Conservation (phyloP, 2,113 vertebrate species). For the Phainopepla nitens region DNA sequence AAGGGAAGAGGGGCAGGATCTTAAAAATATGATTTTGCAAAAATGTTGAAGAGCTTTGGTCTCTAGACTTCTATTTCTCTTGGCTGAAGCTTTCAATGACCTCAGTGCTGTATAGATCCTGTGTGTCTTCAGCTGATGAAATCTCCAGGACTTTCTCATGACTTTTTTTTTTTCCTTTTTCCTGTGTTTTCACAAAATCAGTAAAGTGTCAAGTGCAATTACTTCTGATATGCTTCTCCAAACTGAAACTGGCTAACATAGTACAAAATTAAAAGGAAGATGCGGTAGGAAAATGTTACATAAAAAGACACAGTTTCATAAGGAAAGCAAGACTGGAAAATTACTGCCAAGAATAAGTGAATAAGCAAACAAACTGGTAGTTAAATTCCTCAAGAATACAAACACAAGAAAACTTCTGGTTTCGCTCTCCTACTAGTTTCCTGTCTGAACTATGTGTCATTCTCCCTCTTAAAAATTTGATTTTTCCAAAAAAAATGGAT, state of each 20-base stretch:
- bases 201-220: not conserved
- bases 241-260: not conserved
- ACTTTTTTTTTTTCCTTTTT: not conserved
- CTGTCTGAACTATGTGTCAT: not conserved
- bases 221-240: not conserved
- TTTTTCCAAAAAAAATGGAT: not conserved
- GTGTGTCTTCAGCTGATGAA: not conserved
- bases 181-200: not conserved
- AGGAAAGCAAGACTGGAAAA: not conserved
- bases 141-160: not conserved
- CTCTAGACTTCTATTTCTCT: not conserved
- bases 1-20: not conserved
- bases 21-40: not conserved
- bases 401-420: not conserved
- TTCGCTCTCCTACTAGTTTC: not conserved
- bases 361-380: not conserved
- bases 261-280: not conserved
- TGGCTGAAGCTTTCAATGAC: not conserved
- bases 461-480: not conserved
- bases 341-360: not conserved
- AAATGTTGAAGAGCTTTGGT: not conserved
- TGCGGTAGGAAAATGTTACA: rapidly evolving
- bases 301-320: not conserved
- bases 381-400: not conserved
- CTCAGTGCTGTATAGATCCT: not conserved